Evolutionary conservation across 1,140 invertebrate species (phyloP).

Genomic region (Nixonia krombeini): DNA sequence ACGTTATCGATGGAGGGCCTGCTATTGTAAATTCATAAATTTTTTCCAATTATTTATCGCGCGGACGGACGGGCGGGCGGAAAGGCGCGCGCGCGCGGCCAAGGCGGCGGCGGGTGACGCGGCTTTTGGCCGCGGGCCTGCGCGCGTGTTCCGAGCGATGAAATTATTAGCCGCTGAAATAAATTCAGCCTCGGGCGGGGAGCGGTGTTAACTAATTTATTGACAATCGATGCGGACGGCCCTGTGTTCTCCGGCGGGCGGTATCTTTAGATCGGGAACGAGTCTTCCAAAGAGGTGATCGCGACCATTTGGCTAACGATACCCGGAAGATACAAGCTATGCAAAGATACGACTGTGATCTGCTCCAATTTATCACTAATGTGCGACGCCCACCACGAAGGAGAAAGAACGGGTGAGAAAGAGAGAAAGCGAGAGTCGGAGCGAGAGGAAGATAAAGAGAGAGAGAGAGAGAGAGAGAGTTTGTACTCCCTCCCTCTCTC

Average conservation of each 20-base stretch:
- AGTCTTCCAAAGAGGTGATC: conserved; percentile 59
- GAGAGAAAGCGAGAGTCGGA: conserved; percentile 34
- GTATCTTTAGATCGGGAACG: conserved; percentile 65
- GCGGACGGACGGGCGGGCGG: too few species aligned
- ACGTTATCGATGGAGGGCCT: too few species aligned
- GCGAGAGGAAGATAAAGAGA: conserved; percentile 45
- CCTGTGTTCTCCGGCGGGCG: conserved; percentile 13
- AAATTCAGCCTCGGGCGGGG: conserved; percentile 27
- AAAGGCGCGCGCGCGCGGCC: too few species aligned
- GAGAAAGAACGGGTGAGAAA: conserved; percentile 42
- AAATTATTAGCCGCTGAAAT: too few species aligned
- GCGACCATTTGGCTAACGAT: conserved; percentile 61
- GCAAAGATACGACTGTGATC: conserved; percentile 63
- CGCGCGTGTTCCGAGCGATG: too few species aligned
- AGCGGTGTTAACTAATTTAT: conserved; percentile 35
- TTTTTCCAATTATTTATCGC: too few species aligned
- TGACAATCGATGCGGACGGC: conserved; percentile 54
- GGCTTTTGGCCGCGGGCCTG: too few species aligned
- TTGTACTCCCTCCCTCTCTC: too few species aligned
- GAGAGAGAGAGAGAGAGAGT: conserved; percentile 15
- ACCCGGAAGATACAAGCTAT: conserved; percentile 63
- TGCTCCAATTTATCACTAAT: conserved; percentile 67
- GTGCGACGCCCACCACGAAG: conserved; percentile 61
- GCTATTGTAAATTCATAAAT: too few species aligned
- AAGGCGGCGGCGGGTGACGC: too few species aligned